phyloP scores from a whole-genome alignment of 2,888 invertebrate species.

The Nomada fucata region DNA sequence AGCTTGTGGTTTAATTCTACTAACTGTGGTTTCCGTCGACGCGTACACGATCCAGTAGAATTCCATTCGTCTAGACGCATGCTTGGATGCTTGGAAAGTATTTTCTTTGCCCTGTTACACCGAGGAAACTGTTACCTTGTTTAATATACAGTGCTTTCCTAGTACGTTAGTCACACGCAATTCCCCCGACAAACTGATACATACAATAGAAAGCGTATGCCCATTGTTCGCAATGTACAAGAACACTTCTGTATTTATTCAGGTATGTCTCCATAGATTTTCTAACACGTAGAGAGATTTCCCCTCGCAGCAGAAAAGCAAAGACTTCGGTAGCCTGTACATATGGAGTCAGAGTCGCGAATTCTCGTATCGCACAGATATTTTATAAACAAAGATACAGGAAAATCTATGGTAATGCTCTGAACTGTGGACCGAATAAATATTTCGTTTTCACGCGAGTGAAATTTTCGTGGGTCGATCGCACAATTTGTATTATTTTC shows the following conservation, averaged over 20 bases:
- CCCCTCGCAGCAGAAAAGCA: slow-evolving; percentile 12
- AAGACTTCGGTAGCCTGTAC: neutral
- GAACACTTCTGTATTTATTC: slow-evolving; percentile 48
- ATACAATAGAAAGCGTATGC: slow-evolving; percentile 55
- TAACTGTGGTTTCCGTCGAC: slow-evolving; percentile 21
- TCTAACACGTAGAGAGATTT: neutral
- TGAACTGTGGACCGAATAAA: too few relatives aligned
- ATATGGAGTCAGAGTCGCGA: neutral
- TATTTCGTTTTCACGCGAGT: too few relatives aligned
- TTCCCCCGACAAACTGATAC: slow-evolving; percentile 47
- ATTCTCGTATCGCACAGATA: neutral
- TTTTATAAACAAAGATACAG: neutral
- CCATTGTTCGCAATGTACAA: slow-evolving; percentile 45
- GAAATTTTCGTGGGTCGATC: too few relatives aligned
- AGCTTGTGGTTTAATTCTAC: slow-evolving; percentile 26
- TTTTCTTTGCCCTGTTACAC: neutral
- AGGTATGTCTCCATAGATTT: slow-evolving; percentile 41
- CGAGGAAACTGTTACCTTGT: slow-evolving; percentile 28
- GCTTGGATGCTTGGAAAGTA: slow-evolving; percentile 1
- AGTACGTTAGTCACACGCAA: slow-evolving; percentile 53
- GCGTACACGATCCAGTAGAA: slow-evolving; percentile 37
- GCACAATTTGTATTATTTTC: too few relatives aligned
- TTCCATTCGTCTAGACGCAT: slow-evolving; percentile 27
- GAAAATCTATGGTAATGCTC: too few relatives aligned
- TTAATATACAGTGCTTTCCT: slow-evolving; percentile 7